Evolutionary conservation across 2,888 invertebrate genomes (phyloP), one percentile per base, ranked within the genome.

Genomic region (Troides helena): DNA sequence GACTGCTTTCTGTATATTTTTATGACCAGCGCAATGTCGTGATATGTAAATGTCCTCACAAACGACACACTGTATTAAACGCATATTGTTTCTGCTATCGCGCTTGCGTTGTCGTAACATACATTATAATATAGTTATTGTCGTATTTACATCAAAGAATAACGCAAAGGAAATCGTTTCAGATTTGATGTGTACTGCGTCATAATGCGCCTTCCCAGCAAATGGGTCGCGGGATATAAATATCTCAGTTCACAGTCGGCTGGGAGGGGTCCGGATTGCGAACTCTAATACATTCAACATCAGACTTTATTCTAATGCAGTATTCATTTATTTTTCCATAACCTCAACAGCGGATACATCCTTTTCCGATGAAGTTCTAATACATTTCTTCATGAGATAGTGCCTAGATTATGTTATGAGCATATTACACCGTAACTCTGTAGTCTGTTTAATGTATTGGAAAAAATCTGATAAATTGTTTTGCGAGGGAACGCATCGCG

Each of bases 171-270:
- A 62, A 58, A 62, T 66, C 57, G 69, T 50, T 46, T 62, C 62
- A 62, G 65, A 70, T 70, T 66, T 66, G 62, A 58, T 70, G 58
- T 62, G 69, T 58, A 62, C 65, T 66, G 65, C 65, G 67, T 67
- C 56, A 59, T 62, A 65, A 71, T 70, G 71, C 62, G 69, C 69
- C 66, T 36, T 39, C 62, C 62, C 36, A 66, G 66, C 69, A 70
- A 70, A 70, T 70, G 69, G 66, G 66, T 62, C 66, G 69, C 62
- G 59, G 62, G 69, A 75, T 77, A 82, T 83, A 83, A 80, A 84
- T 84, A 80, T 77, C 79, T 82, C 79, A 76, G 78, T 82, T 81
- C 77, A 80, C 81, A 81, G 81, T 77, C 77, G 77, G 77, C 75
- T 80, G 78, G 77, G 77, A 81, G 81, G 83, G 83, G 83, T 77